These are phyloP conservation scores for Muntiacus reevesi DNA, from an alignment of 2,113 vertebrate species.

Conservation along the genomic window DNA sequence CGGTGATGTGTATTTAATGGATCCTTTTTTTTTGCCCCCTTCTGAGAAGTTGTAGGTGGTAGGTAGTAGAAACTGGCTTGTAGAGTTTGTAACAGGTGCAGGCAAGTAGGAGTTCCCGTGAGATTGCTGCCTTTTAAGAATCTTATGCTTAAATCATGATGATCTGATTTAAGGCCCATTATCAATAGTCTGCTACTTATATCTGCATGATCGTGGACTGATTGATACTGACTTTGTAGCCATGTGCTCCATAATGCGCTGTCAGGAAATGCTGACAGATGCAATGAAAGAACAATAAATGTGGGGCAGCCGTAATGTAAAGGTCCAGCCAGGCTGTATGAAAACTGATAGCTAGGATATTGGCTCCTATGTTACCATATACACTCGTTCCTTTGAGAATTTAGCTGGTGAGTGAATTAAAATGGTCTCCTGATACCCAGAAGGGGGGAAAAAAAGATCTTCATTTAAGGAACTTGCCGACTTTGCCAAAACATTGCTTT, in stretches of 20 bases:
- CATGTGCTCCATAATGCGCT: conserved; percentile 85
- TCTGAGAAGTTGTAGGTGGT: conserved; percentile 45
- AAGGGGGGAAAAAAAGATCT: conserved; percentile 40
- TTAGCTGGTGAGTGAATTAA: conserved; percentile 86
- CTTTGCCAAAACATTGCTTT: conserved; percentile 73
- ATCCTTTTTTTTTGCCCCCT: background rate
- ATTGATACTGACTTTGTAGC: conserved; percentile 86
- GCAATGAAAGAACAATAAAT: conserved; percentile 88
- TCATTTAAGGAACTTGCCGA: conserved; percentile 76
- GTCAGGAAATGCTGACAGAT: conserved; percentile 89
- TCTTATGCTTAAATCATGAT: conserved; percentile 78
- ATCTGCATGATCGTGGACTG: conserved; percentile 84
- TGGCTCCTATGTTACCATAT: conserved; percentile 84
- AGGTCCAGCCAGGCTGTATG: conserved; percentile 86
- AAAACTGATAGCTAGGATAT: conserved; percentile 92
- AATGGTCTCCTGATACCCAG: conserved; percentile 81
- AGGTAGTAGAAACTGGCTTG: conserved; percentile 11
- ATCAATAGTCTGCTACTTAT: conserved; percentile 85
- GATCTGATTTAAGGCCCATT: conserved; percentile 86
- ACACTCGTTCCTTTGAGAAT: conserved; percentile 79
- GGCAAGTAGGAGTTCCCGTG: conserved; percentile 67
- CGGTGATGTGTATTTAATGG: background rate
- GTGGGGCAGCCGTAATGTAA: conserved; percentile 86
- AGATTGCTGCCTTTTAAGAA: conserved; percentile 79
- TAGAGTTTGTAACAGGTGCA: conserved; percentile 73